These are phyloP conservation scores for Miichthys miiuy DNA, from an alignment of 2,797 vertebrate genomes.

Conservation along the genomic window DNA sequence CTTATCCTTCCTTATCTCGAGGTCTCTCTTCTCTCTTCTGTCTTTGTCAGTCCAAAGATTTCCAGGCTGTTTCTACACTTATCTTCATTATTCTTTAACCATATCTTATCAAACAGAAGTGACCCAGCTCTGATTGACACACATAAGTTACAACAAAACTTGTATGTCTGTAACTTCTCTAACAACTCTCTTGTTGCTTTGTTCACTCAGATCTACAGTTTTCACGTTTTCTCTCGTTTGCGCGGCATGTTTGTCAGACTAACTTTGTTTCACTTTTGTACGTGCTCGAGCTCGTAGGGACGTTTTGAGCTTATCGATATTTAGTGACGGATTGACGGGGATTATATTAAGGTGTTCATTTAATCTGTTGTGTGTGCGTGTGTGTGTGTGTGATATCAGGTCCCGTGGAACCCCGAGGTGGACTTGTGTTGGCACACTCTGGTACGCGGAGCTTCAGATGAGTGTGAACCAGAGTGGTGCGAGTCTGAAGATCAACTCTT, in stretches of 20 bases:
- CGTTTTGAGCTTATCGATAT: background rate
- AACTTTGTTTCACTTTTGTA: constrained; percentile 30
- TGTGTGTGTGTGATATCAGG: constrained; percentile 76
- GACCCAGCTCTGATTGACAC: constrained; percentile 12
- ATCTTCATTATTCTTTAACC: background rate
- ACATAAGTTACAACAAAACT: background rate
- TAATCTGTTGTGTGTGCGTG: background rate
- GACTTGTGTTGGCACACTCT: constrained; percentile 94
- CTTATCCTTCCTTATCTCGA: background rate
- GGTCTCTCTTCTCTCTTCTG: background rate
- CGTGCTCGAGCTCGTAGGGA: constrained; percentile 32
- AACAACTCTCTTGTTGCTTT: constrained; percentile 11
- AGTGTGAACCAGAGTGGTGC: constrained; percentile 97
- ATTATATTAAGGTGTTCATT: background rate
- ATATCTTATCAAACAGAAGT: background rate
- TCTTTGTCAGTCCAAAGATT: background rate
- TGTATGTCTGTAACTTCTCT: constrained; percentile 14
- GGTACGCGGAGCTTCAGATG: constrained; percentile 83
- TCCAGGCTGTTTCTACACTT: background rate
- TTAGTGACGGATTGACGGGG: background rate
- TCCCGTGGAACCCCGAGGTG: constrained; percentile 90
- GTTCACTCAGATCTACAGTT: constrained; percentile 1
- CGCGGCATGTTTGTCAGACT: constrained; percentile 22
- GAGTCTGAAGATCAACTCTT: constrained; percentile 95
- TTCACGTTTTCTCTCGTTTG: constrained; percentile 1